Percentiles rank a stretch among this genome's conserved stretches.
These are phyloP conservation scores for Monochamus saltuarius DNA, from an alignment of 1,140 invertebrate species.

Conservation along the genomic window DNA sequence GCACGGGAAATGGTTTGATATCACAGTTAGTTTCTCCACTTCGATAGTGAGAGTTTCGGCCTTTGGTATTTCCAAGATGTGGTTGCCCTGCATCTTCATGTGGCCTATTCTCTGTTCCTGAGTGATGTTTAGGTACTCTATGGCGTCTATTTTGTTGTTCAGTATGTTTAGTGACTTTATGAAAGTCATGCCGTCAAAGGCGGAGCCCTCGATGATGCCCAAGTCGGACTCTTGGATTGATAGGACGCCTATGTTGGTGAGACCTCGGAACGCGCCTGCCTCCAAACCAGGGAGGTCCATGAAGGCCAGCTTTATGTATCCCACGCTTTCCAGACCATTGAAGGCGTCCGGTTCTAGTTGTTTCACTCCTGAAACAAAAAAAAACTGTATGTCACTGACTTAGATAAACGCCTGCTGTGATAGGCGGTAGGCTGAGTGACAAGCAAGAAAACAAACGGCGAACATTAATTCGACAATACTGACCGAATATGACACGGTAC, in stretches of 20 bases:
- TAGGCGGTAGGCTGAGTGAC: too few species aligned
- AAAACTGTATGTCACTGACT: not conserved
- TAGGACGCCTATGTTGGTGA: constrained; percentile 70
- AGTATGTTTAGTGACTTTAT: constrained; percentile 71
- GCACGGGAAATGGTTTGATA: constrained; percentile 79
- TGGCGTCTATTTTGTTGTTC: constrained; percentile 81
- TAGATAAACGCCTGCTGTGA: too few species aligned
- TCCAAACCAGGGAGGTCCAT: constrained; percentile 74
- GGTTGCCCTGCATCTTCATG: constrained; percentile 75
- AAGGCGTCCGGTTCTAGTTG: constrained; percentile 76
- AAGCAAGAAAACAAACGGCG: too few species aligned
- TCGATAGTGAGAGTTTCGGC: constrained; percentile 64
- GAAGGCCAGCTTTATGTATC: constrained; percentile 72
- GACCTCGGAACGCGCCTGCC: constrained; percentile 72
- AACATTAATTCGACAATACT: too few species aligned
- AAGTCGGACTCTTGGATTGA: constrained; percentile 79
- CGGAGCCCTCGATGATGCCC: constrained; percentile 68
- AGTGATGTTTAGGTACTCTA: constrained; percentile 69
- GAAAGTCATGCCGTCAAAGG: constrained; percentile 69
- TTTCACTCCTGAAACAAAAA: constrained; percentile 56
- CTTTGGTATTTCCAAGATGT: constrained; percentile 72
- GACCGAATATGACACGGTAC: too few species aligned
- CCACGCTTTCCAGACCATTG: constrained; percentile 75
- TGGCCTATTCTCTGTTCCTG: constrained; percentile 67
- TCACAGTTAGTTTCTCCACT: constrained; percentile 66